Base-by-base conservation (phyloP, 2,797 vertebrate genomes). In the Myotis planiceps region DNA sequence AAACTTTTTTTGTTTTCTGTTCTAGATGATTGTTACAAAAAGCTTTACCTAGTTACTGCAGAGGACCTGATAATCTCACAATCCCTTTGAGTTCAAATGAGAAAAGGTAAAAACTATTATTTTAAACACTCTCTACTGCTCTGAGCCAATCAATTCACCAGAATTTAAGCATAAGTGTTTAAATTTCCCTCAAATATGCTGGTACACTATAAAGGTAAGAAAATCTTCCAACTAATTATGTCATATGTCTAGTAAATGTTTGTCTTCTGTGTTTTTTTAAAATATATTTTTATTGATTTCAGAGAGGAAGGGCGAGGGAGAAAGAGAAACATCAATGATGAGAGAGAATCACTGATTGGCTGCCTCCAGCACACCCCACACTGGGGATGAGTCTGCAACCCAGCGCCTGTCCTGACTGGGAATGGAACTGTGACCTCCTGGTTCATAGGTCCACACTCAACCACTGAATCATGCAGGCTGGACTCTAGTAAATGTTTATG, bases 71-170 rank as follows among this genome's bases (percentile, higher is more conserved):
- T 39, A 19, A 96, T 83, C 69, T 75, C 55, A 5, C 7, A 92
- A 82, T 51, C 49, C 10, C 74, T 95, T 14, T 82, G 58, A 92
- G 58, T 37, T 94, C 90, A 88, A 96, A 95, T 37, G 37, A 91
- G 72, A 53, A 68, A 90, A 96, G 68, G 47, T 95, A 75, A 83
- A 91, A 90, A 32, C 47, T 66, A 76, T 55, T 63, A 55, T 74
- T 89, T 88, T 80, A 87, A 92, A 96, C 23, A 78, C 21, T 80
- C 19, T 29, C 74, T 78, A 87, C 10, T 75, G n/a, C 45, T 88
- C 19, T 88, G 34, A 94, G 60, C 74, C 86, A 94, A 47, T 74
- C 75, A 95, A 69, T 60, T 92, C 45, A 85, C 23, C 34, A 93
- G 69, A 93, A 86, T 75, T 91, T 79, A 96, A 96, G 65, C 75